A percentile compares a stretch with the other conserved stretches of the same genome.
phyloP scores from a whole-genome alignment of 1,140 invertebrate species.

The Anoplolepis gracilipes region DNA sequence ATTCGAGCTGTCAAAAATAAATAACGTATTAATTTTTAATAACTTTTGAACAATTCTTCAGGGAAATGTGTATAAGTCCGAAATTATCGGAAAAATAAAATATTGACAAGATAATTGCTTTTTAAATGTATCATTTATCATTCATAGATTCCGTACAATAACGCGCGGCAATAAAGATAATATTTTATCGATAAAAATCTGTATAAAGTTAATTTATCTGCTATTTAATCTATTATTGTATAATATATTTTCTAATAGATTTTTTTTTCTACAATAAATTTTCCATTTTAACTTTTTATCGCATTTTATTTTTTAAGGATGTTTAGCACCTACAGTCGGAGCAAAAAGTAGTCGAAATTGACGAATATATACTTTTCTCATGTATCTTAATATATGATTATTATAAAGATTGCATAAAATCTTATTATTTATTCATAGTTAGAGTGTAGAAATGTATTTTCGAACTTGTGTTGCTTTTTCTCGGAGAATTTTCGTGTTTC shows the following conservation, averaged over 20 bases:
- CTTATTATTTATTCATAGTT: no score
- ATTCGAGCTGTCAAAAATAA: slow-evolving; percentile 90
- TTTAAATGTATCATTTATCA: neutral
- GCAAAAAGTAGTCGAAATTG: no score
- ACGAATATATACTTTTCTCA: no score
- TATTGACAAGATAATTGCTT: neutral
- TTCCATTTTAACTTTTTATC: neutral
- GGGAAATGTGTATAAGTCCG: neutral
- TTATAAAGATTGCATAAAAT: no score
- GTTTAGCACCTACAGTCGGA: no score
- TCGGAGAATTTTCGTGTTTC: no score
- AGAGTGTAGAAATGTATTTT: no score
- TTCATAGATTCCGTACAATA: neutral
- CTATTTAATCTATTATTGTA: neutral
- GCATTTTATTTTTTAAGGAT: no score
- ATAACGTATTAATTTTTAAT: neutral
- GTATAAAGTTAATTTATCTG: neutral
- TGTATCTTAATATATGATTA: no score
- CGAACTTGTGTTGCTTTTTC: no score
- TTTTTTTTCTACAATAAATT: neutral
- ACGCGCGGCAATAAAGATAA: neutral
- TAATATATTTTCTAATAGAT: neutral
- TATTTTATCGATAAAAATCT: neutral
- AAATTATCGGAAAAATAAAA: neutral
- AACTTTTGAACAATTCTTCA: neutral